Evolutionary conservation across 1,140 invertebrate genomes (phyloP), one percentile per base, ranked within the genome.

Genomic region (Formica exsecta): DNA sequence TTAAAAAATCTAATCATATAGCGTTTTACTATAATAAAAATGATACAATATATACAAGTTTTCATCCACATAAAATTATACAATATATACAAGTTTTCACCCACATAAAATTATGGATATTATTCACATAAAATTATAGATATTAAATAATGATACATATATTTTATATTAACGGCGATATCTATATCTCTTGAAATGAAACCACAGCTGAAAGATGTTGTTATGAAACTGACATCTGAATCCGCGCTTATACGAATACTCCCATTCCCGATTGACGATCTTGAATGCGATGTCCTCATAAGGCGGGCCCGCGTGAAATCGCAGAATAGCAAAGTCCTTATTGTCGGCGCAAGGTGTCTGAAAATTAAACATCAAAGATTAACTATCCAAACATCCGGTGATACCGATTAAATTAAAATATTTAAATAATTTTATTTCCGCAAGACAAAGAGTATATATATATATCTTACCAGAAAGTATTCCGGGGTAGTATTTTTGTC

Each of bases 261-360:
- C 99, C 99, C 99, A 99, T 96, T 99, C 99, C 85, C 99, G 96
- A 94, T 99, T 99, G 0, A 99, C 99, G 86, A 99, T 99, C 95
- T 99, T 99, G 95, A 99, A 99, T 1, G 99, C 99, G 92, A 99
- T 99, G 94, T 99, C 99, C 96, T 99, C 99, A 95, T 99, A 99
- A 0, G 99, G 99, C 29, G 99, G 99, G 0, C 99, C 99, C 57
- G 99, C 98, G 93, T 98, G 98, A 94, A 99, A 99, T 36, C 98
- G 96, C 9, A 99, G 96, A 89, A 99, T 97, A 0, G 98, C 98
- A 96, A 99, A 99, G 93, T 99, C 99, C 74, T 96, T 96, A 93
- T 99, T 99, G 85, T 99, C 99, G 1, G 96, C 95, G 92, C 98
- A 99, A 0, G 98, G 97, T 61, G 98, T 99, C 96, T 98, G 95